Evolutionary conservation across 1,140 invertebrate species (phyloP).

Genomic region (Lordiphosa stackelbergi): DNA sequence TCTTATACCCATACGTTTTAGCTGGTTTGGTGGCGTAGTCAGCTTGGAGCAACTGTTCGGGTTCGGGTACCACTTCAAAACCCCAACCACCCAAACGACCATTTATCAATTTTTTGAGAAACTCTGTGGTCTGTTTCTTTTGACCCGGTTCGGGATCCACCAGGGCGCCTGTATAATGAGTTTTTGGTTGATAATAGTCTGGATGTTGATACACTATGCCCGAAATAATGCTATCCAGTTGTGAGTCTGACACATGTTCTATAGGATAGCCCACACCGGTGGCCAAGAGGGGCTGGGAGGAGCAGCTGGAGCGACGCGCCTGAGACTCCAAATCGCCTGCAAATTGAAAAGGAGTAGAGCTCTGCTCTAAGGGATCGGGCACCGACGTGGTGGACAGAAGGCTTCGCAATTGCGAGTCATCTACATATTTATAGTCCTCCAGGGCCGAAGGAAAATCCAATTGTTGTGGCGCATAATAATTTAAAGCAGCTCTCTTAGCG

Average conservation of each 20-base stretch:
- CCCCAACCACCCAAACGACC: slow-evolving; percentile 60
- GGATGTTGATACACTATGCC: slow-evolving; percentile 64
- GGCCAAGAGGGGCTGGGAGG: no score
- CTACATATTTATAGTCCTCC: slow-evolving; percentile 48
- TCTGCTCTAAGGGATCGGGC: slow-evolving; percentile 54
- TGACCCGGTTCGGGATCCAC: slow-evolving; percentile 59
- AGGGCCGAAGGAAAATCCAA: slow-evolving; percentile 40
- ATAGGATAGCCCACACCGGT: slow-evolving; percentile 42
- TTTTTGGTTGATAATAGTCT: slow-evolving; percentile 33
- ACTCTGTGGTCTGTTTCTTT: slow-evolving; percentile 55
- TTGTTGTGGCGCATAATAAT: slow-evolving; percentile 44
- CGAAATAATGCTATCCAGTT: slow-evolving; percentile 62
- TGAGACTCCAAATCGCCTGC: slow-evolving; percentile 52
- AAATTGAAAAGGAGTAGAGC: slow-evolving; percentile 51
- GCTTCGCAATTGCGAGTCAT: slow-evolving; percentile 41
- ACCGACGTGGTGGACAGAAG: slow-evolving; percentile 60
- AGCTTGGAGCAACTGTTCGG: slow-evolving; percentile 38
- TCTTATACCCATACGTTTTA: slow-evolving; percentile 59
- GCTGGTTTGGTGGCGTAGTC: slow-evolving; percentile 44
- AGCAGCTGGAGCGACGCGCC: background rate
- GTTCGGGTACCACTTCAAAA: slow-evolving; percentile 45
- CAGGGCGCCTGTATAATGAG: slow-evolving; percentile 36
- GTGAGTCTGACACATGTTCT: slow-evolving; percentile 48
- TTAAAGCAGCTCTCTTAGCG: slow-evolving; percentile 37
- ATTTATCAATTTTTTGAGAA: slow-evolving; percentile 59